Base-by-base conservation (phyloP, 2,113 vertebrate genomes). In the Pelmatolapia mariae region DNA sequence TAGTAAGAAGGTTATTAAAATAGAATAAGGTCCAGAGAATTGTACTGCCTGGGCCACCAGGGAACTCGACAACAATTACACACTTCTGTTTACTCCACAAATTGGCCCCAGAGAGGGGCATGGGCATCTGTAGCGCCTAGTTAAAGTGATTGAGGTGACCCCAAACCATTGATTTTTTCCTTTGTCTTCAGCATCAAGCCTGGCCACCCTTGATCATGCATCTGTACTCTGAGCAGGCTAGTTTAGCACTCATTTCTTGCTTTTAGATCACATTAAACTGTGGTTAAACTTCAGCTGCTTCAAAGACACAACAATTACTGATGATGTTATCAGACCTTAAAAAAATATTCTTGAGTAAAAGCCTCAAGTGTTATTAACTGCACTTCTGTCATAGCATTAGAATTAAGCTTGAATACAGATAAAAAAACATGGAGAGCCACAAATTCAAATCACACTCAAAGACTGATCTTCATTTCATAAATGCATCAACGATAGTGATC, bases 101-200 rank as follows among this genome's bases (percentile, higher is more conserved):
- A 97, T 97, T 96, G 95, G 96, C 95, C 95, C 95, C 96, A 78
- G 91, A 95, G 96, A 95, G 96, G 93, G 87, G 68, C 82, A 31
- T 57, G 85, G 90, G 79, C 33, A 76, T 94, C 93, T 88, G 88
- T 29, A 86, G 91, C 36, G 54, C 90, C 94, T 96, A 95, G 96
- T 96, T 97, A 96, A 95, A 95, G 95, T 96, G 96, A 97, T 96
- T 93, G 96, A 97, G 93, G 94, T 94, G 95, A 95, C 95, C 94
- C 85, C 47, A 47, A 19, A 47, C 63, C 94, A 96, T 97, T 94
- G 96, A 97, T 97, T 96, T 96, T 66, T 82, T 87, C 82, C 91
- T 94, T 89, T 33, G 83, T 95, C 94, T 92, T 89, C 38, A 79
- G 87, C 83, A 29, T 91, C 89, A 87, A n/a, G 83, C 87, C 90